Base-by-base conservation (phyloP, 2,888 invertebrate genomes). In the Odontocolon sp. region DNA sequence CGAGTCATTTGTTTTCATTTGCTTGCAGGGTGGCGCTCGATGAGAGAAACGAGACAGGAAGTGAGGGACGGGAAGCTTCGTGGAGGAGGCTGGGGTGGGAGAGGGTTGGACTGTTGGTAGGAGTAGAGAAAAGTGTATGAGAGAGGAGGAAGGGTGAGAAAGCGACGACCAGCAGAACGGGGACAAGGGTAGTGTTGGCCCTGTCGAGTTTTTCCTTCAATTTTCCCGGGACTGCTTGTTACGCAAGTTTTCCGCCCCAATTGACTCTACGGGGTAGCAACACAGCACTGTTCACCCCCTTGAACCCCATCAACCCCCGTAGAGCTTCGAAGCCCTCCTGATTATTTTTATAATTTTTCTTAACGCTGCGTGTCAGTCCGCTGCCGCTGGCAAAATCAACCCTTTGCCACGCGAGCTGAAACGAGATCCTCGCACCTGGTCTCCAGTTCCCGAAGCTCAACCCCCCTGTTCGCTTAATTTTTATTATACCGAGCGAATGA, bases 341-440 rank as follows among this genome's bases (percentile, higher is more conserved):
- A 88, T 88, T 88, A 88, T 88, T 87, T 88, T 88, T 84, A 87
- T 85, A 87, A 87, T 88, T 88, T 87, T 86, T 86, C 86, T 85
- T 82, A 83, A 83, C 83, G 81, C 83, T 52, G 80, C 81, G 77
- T 80, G 80, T 81, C 67, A 38, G 36, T 76, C 71, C 11, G 36
- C 56, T 28, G 26, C 67, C 47, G 16, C 14, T 23, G 59, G 16
- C 54, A 45, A 78, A 75, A 80, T 63, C 67, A 85, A 86, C 86
- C 87, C 85, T 86, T 72, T 16, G n/a, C n/a, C n/a, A n/a, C 28
- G 82, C 82, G 79, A 79, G 82, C 80, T 84, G 82, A 84, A 84
- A 81, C 81, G 80, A 82, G 80, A 71, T 75, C 75, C 80, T 82
- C 85, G 80, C 84, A 83, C 85, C 82, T 81, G 80, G 67, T 64